phyloP scores from a whole-genome alignment of 2,888 invertebrate species.

The Nudaria mundana region DNA sequence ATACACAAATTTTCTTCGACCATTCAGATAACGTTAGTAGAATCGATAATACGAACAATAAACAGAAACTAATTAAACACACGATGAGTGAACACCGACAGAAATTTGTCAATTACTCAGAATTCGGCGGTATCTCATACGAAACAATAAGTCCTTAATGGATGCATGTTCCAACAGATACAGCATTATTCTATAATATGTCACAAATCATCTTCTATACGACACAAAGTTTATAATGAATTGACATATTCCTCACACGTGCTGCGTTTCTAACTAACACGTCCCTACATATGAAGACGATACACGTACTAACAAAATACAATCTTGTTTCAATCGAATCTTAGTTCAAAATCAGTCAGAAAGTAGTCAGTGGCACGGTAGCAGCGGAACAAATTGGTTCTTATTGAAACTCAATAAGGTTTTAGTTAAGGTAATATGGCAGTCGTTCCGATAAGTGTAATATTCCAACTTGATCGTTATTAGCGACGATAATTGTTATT shows the following conservation, averaged over 20 bases:
- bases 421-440: conserved; percentile 25
- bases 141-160: conserved; percentile 70
- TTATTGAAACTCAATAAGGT: conserved; percentile 39
- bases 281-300: conserved; percentile 27
- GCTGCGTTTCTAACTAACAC: conserved; percentile 46
- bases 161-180: conserved; percentile 65
- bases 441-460: conserved; percentile 40
- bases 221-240: conserved; percentile 79
- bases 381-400: conserved; percentile 37
- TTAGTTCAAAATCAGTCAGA: conserved; percentile 8
- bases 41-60: conserved; percentile 46
- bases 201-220: conserved; percentile 76
- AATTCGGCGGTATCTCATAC: conserved; percentile 48
- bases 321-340: conserved; percentile 19
- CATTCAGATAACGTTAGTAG: conserved; percentile 32
- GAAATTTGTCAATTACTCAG: conserved; percentile 71
- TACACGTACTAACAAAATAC: conserved; percentile 24
- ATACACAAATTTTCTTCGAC: conserved; percentile 20
- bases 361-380: conserved; percentile 11
- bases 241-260: conserved; percentile 79
- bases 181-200: conserved; percentile 74
- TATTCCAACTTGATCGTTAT: conserved; percentile 38
- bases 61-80: conserved; percentile 57
- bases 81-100: conserved; percentile 42
- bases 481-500: conserved; percentile 35